Percentiles rank a stretch among this genome's conserved stretches.
Evolutionary conservation across 2,888 invertebrate genomes (phyloP).

Genomic region (Zaprionus bogoriensis): DNA sequence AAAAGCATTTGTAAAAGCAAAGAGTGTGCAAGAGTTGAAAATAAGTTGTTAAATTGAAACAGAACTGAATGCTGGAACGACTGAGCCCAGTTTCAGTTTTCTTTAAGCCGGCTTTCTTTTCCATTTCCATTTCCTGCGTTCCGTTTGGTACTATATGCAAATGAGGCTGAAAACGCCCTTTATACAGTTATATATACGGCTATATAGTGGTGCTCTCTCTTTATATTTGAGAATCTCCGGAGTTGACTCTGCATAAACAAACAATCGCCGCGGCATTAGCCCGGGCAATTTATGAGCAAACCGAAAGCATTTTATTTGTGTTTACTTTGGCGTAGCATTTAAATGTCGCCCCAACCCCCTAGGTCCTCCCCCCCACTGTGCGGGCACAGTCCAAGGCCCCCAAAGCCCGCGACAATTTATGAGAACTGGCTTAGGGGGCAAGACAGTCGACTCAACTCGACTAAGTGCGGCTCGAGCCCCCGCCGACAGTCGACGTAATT

Average conservation of each 20-base stretch:
- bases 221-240: conserved; percentile 31
- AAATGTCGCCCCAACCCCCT: conserved; percentile 25
- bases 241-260: conserved; percentile 48
- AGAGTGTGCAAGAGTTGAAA: background rate
- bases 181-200: too few species aligned
- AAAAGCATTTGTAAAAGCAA: background rate
- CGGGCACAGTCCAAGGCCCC: conserved; percentile 9
- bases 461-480: background rate
- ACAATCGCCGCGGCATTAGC: conserved; percentile 47
- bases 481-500: conserved; percentile 32
- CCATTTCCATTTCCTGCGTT: too few species aligned
- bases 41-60: background rate
- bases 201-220: conserved; percentile 21
- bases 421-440: conserved; percentile 49
- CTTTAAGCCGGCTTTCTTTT: too few species aligned
- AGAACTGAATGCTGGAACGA: background rate
- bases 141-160: too few species aligned
- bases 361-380: background rate
- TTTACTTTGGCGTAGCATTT: conserved; percentile 47
- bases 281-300: conserved; percentile 41
- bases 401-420: conserved; percentile 57
- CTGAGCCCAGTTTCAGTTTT: too few species aligned
- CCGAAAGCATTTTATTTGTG: conserved; percentile 48
- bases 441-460: conserved; percentile 31
- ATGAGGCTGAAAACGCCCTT: too few species aligned